phyloP scores from a whole-genome alignment of 2,113 vertebrate species.

The Phalacrocorax pelagicus region DNA sequence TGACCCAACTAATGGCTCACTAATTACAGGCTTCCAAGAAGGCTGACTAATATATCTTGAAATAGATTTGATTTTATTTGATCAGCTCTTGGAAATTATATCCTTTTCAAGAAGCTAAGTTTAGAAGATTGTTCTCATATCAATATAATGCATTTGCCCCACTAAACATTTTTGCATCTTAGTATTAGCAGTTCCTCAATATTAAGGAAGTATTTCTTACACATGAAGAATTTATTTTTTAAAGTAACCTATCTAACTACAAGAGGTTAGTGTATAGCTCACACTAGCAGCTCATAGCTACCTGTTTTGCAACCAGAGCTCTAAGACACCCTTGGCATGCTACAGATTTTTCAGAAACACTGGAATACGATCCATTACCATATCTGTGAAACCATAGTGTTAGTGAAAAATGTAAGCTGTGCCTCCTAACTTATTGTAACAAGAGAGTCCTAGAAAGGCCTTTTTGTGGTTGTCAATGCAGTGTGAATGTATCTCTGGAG shows the following conservation, averaged over 20 bases:
- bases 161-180: neutral
- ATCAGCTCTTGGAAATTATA: slow-evolving; percentile 38
- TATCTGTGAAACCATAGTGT: neutral
- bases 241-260: neutral
- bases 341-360: neutral
- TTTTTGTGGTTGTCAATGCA: neutral
- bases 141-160: neutral
- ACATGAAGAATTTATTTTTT: neutral
- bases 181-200: neutral
- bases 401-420: neutral
- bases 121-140: neutral
- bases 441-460: neutral
- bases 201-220: neutral
- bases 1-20: slow-evolving; percentile 19
- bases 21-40: slow-evolving; percentile 36
- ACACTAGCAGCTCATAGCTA: neutral
- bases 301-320: neutral
- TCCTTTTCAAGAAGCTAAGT: neutral
- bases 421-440: neutral
- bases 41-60: slow-evolving; percentile 29
- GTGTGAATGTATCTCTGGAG: neutral
- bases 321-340: neutral
- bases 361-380: neutral
- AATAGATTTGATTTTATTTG: slow-evolving; percentile 53
- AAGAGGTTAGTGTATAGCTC: neutral